phyloP scores from a whole-genome alignment of 2,797 vertebrate species.

The Loriculus beryllinus region DNA sequence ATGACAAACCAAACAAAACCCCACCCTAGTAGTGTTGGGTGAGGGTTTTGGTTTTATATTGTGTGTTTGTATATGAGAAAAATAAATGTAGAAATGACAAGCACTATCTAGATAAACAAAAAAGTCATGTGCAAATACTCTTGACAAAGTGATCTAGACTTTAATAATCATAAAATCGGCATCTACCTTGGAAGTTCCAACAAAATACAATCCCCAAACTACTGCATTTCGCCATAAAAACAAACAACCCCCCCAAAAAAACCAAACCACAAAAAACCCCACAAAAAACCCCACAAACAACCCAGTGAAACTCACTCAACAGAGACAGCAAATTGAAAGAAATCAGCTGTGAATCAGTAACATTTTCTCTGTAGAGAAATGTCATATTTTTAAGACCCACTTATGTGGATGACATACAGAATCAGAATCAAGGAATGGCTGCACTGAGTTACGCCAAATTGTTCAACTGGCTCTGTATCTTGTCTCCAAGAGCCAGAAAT shows the following conservation, averaged over 20 bases:
- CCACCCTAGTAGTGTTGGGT: fast-evolving
- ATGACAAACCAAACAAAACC: fast-evolving
- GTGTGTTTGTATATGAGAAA: background rate
- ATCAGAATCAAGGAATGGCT: background rate
- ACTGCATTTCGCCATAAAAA: background rate
- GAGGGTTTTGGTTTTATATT: background rate
- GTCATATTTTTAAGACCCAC: background rate
- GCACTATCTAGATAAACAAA: background rate
- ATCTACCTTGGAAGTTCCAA: background rate
- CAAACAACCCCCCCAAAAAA: background rate
- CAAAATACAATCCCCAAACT: background rate
- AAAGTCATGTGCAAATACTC: background rate
- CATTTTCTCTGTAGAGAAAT: background rate
- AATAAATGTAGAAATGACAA: background rate
- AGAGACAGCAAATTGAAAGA: background rate
- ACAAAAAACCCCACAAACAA: fast-evolving
- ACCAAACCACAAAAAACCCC: fast-evolving
- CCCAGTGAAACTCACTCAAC: background rate
- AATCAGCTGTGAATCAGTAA: background rate
- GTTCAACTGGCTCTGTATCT: background rate
- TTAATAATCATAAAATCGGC: background rate
- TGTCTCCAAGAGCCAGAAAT: background rate
- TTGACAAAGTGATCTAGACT: background rate
- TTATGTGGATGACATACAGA: background rate
- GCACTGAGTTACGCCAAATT: background rate